These are phyloP conservation scores for Regulus satrapa DNA, from an alignment of 2,113 vertebrate species.

Conservation along the genomic window DNA sequence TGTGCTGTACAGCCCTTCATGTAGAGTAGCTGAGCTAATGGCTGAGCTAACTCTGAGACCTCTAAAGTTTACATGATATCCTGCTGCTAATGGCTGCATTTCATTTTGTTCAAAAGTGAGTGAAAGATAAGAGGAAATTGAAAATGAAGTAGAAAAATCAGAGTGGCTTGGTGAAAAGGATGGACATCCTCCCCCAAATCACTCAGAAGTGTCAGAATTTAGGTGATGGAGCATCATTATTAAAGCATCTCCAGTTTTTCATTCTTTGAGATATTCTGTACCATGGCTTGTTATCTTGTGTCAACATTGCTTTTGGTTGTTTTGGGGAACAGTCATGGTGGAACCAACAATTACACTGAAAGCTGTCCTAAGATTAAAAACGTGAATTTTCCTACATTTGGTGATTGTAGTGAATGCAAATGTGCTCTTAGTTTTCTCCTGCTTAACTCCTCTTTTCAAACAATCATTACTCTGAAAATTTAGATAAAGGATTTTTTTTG, in stretches of 20 bases:
- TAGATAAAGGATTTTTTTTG: background rate
- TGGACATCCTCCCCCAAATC: background rate
- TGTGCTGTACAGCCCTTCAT: background rate
- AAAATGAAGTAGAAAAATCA: background rate
- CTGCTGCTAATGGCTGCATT: background rate
- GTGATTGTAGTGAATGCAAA: background rate
- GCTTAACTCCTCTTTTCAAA: background rate
- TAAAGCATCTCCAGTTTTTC: background rate
- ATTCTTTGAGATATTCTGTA: background rate
- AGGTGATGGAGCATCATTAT: background rate
- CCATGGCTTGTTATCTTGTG: background rate
- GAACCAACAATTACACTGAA: background rate
- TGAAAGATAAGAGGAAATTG: background rate
- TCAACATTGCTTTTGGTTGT: background rate
- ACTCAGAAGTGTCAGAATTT: background rate
- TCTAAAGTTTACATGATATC: background rate
- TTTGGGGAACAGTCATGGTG: background rate
- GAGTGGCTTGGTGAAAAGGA: background rate
- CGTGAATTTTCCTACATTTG: background rate
- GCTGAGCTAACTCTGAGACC: background rate
- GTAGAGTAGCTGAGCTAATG: rapidly evolving
- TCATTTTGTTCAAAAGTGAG: background rate
- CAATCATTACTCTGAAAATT: background rate
- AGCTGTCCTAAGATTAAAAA: background rate
- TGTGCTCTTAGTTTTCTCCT: background rate